Base-by-base conservation (phyloP, 2,888 invertebrate genomes). In the Stratiomys singularior region DNA sequence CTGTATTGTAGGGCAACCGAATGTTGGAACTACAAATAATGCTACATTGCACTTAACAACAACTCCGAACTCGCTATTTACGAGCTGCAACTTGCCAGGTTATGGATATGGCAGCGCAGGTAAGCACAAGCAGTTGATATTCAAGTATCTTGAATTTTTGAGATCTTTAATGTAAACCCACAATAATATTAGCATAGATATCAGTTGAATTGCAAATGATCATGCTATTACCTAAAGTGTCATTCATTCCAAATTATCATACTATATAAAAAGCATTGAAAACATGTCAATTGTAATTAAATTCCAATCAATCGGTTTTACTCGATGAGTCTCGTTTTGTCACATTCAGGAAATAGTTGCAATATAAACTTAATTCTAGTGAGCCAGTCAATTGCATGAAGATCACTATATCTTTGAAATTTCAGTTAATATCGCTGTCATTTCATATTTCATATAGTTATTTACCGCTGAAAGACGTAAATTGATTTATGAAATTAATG, bases 331-430 rank as follows among this genome's bases (percentile, higher is more conserved):
- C n/a, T n/a, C n/a, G n/a, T n/a, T n/a, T n/a, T n/a, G n/a, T n/a
- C n/a, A n/a, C n/a, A n/a, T n/a, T n/a, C n/a, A n/a, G n/a, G n/a
- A n/a, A n/a, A n/a, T n/a, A n/a, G n/a, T n/a, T n/a, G n/a, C n/a
- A n/a, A n/a, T n/a, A n/a, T n/a, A n/a, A n/a, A n/a, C n/a, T n/a
- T n/a, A n/a, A n/a, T n/a, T n/a, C n/a, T 27, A 69, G 69, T 69
- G 21, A 46, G 46, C 46, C 2, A 13, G 25, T 63, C 15, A 27
- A 63, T 63, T n/a, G 15, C 18, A 13, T 52, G 2, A 3, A 37
- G 15, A 74, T 74, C 74, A 44, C 30, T 3, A 23, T 60, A 74
- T 58, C 74, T 15, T 30, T 60, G 37, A 74, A 60, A 58, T 74
- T 60, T 60, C 30, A 23, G 28, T 58, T 56, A 72, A 58, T 72